These are phyloP conservation scores for Phalacrocorax brasilianus DNA, from an alignment of 2,113 vertebrate species.

Conservation along the genomic window DNA sequence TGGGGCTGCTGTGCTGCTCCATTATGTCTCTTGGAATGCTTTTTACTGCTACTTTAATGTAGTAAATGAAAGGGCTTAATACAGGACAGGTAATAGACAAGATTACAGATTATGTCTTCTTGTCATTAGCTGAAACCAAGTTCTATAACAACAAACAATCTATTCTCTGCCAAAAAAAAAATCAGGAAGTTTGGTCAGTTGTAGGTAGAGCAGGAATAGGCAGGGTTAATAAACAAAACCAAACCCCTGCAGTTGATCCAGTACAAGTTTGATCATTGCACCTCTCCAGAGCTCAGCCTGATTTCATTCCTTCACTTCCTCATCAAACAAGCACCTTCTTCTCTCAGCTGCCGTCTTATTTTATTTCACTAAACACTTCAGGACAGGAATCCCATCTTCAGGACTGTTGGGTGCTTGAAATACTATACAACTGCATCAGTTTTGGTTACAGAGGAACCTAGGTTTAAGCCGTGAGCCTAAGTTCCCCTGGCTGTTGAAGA, in stretches of 20 bases:
- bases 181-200: neutral
- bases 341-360: neutral
- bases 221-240: conserved; percentile 44
- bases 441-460: neutral
- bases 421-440: neutral
- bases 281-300: conserved; percentile 12
- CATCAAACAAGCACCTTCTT: conserved; percentile 29
- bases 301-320: conserved; percentile 53
- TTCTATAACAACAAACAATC: conserved; percentile 27
- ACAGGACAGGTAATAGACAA: neutral
- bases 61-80: conserved; percentile 61
- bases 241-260: conserved; percentile 35
- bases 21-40: conserved; percentile 60
- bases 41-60: conserved; percentile 38
- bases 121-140: conserved; percentile 54
- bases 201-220: neutral
- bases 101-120: conserved; percentile 43
- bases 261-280: conserved; percentile 49
- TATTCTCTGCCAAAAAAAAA: neutral
- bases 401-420: neutral
- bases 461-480: neutral
- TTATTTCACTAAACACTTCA: neutral
- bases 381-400: neutral
- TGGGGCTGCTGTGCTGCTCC: conserved; percentile 12
- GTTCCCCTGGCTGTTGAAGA: neutral